Conservation (phyloP, 2,797 vertebrate genomes). For the Gastrophryne carolinensis region DNA sequence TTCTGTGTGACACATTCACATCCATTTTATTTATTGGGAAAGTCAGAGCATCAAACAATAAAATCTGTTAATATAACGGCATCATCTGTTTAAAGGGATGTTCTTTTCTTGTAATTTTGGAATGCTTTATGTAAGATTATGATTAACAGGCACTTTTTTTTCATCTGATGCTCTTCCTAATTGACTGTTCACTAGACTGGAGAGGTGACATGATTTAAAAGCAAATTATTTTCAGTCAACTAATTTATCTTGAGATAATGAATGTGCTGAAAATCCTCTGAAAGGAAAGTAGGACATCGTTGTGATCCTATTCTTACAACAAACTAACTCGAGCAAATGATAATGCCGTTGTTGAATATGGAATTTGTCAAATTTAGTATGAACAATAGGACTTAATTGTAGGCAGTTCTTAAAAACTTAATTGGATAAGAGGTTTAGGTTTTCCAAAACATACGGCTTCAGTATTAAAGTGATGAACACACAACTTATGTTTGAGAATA, state of each 20-base stretch:
- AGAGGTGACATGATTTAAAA: conserved; percentile 53
- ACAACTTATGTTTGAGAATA: not conserved
- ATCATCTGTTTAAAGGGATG: not conserved
- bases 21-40: not conserved
- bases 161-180: conserved; percentile 51
- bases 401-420: conserved; percentile 1
- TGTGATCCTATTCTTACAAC: conserved; percentile 42
- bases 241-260: conserved; percentile 54
- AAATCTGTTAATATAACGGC: conserved; percentile 1
- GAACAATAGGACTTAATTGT: conserved; percentile 20
- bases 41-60: conserved; percentile 16
- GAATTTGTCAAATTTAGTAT: conserved; percentile 11
- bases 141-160: conserved; percentile 36
- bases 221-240: conserved; percentile 54
- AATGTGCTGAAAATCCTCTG: conserved; percentile 48
- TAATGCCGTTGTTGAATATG: conserved; percentile 26
- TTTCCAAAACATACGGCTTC: not conserved
- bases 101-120: conserved; percentile 28
- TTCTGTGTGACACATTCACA: not conserved
- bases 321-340: conserved; percentile 17
- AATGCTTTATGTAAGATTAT: conserved; percentile 29
- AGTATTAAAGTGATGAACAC: not conserved
- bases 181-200: conserved; percentile 33
- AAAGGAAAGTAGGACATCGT: conserved; percentile 40
- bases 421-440: not conserved